phyloP scores from a whole-genome alignment of 2,797 vertebrate genomes.

The Perodicticus potto region DNA sequence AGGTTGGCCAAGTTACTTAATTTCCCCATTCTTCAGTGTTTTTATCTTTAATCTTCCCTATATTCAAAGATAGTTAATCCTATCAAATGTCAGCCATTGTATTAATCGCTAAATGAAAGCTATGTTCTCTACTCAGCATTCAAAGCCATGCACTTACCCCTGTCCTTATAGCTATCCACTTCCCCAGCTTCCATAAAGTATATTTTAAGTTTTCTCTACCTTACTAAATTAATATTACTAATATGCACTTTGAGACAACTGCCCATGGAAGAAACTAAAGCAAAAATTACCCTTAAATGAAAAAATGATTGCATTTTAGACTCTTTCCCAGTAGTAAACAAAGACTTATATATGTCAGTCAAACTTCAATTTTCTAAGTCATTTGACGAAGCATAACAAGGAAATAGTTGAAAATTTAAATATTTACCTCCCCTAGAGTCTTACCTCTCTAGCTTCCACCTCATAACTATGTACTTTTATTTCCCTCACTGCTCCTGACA shows the following conservation, averaged over 20 bases:
- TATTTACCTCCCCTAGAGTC: background rate
- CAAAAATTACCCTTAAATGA: background rate
- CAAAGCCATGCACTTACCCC: background rate
- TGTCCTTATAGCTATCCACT: background rate
- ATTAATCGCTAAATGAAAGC: background rate
- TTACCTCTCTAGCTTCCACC: background rate
- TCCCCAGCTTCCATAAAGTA: background rate
- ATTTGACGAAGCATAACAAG: background rate
- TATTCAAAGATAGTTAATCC: background rate
- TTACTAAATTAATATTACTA: background rate
- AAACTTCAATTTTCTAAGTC: background rate
- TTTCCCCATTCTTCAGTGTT: background rate
- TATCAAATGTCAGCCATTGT: background rate
- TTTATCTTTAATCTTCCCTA: background rate
- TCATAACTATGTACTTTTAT: background rate
- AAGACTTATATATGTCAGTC: no score
- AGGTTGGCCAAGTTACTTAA: no score
- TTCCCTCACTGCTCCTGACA: background rate
- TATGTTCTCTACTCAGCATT: background rate
- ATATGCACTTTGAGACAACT: background rate
- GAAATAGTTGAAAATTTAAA: background rate
- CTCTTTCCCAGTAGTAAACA: background rate
- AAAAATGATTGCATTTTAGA: background rate
- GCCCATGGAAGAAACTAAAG: background rate
- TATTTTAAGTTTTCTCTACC: background rate